phyloP scores from a whole-genome alignment of 2,888 invertebrate genomes.

The Rotaria sp. region DNA sequence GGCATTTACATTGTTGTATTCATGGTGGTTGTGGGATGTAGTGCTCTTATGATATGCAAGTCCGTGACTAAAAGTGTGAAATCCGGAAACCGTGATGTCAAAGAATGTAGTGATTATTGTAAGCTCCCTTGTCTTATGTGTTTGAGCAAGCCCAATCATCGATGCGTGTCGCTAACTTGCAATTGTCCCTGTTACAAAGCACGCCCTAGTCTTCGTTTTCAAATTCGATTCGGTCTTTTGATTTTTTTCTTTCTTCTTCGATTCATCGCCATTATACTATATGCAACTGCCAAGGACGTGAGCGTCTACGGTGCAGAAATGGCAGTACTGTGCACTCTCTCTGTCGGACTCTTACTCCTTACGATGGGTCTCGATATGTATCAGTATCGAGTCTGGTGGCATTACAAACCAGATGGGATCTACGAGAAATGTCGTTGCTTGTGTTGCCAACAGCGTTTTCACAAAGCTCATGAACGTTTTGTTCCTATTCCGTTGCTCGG shows the following conservation, averaged over 20 bases:
- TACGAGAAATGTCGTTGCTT: not conserved
- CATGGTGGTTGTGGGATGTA: not conserved
- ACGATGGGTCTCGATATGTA: not conserved
- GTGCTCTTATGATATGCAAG: no score
- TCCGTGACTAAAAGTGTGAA: no score
- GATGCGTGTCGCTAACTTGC: not conserved
- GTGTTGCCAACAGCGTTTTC: not conserved
- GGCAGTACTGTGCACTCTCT: not conserved
- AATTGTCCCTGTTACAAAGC: not conserved
- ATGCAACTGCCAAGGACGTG: not conserved
- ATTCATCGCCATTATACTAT: not conserved
- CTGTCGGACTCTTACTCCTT: not conserved
- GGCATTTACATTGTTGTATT: not conserved
- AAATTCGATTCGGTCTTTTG: not conserved
- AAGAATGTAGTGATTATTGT: no score
- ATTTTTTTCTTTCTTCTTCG: not conserved
- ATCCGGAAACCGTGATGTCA: no score
- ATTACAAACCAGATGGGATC: not conserved
- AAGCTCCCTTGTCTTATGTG: not conserved
- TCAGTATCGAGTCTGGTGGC: not conserved
- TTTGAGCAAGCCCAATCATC: not conserved
- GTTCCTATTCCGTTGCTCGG: not conserved
- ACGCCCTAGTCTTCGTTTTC: not conserved
- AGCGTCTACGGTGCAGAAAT: not conserved
- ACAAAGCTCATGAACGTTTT: not conserved